Conservation (phyloP, 2,888 invertebrate species). For the Conistra vaccinii region DNA sequence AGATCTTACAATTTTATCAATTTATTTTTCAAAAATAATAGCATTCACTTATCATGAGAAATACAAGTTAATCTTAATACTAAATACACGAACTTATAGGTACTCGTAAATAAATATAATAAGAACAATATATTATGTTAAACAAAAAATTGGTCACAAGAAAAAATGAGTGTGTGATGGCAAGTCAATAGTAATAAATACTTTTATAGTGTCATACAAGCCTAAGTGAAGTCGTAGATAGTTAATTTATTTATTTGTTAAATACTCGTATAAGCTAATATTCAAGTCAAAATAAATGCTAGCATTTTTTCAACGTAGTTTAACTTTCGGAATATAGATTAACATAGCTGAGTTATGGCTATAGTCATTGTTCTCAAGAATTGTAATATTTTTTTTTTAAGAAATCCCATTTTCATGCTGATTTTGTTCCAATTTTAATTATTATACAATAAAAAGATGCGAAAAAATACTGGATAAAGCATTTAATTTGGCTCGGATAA, state of each 20-base stretch:
- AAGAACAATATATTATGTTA: no score
- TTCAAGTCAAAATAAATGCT: conserved; percentile 17
- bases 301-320: background rate
- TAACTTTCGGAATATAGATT: background rate
- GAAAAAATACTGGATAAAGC: background rate
- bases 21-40: no score
- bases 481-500: conserved; percentile 18
- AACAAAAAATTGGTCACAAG: no score
- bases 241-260: conserved; percentile 30
- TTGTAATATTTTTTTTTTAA: background rate
- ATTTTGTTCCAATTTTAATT: background rate
- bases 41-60: no score
- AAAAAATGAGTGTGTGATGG: no score
- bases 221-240: conserved; percentile 35
- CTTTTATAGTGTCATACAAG: conserved; percentile 16
- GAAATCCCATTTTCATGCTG: background rate
- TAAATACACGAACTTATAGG: no score
- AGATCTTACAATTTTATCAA: no score
- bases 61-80: no score
- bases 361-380: background rate
- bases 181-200: no score
- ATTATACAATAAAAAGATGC: background rate
- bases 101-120: no score
- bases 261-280: background rate
- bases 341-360: background rate